Percentiles rank a stretch among this genome's conserved stretches.
Conservation (phyloP, 2,888 invertebrate species). For the Brachyopa scutellaris region DNA sequence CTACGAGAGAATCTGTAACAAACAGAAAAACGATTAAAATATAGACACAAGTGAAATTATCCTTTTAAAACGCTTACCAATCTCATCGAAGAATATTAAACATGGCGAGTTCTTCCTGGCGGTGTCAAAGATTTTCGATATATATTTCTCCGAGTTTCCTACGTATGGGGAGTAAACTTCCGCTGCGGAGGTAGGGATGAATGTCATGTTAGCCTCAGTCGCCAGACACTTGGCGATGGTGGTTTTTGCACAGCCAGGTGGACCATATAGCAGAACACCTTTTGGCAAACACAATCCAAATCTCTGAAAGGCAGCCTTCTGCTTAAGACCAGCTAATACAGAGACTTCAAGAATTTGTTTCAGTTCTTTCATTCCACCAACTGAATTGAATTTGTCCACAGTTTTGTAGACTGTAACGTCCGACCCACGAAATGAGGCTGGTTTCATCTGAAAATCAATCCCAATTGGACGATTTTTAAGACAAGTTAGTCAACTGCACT, state of each 20-base stretch:
- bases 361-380: slow-evolving; percentile 84
- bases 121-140: slow-evolving; percentile 84
- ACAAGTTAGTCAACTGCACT: background rate
- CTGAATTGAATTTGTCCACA: slow-evolving; percentile 81
- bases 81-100: slow-evolving; percentile 86
- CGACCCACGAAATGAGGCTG: slow-evolving; percentile 82
- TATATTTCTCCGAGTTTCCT: slow-evolving; percentile 85
- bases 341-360: slow-evolving; percentile 83
- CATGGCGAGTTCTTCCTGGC: slow-evolving; percentile 85
- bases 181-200: slow-evolving; percentile 84
- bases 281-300: slow-evolving; percentile 84
- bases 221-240: slow-evolving; percentile 85
- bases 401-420: slow-evolving; percentile 81
- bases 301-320: slow-evolving; percentile 83
- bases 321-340: slow-evolving; percentile 84
- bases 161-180: slow-evolving; percentile 86
- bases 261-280: slow-evolving; percentile 85
- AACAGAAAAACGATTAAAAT: background rate
- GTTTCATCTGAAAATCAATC: slow-evolving; percentile 72
- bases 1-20: slow-evolving; percentile 82
- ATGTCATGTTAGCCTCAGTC: slow-evolving; percentile 83
- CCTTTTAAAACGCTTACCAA: slow-evolving; percentile 82
- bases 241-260: slow-evolving; percentile 87
- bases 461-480: background rate
- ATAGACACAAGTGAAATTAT: too few species aligned